Base-by-base conservation (phyloP, 2,888 invertebrate genomes). In the Trachelus tabidus region DNA sequence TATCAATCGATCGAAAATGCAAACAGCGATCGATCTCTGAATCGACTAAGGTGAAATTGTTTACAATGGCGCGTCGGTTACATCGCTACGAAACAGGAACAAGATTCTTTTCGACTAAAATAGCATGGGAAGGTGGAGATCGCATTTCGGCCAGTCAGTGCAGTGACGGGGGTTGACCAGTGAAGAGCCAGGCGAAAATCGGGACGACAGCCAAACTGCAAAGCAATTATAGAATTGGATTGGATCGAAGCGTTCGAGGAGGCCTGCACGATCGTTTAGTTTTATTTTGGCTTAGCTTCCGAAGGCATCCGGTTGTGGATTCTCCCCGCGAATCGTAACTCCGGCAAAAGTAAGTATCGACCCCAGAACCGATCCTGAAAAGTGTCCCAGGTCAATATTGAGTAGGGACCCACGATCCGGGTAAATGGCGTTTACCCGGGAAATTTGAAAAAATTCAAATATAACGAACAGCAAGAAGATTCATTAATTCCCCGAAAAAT, bases 211-310 rank as follows among this genome's bases (percentile, higher is more conserved):
- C 91, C 91, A 91, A 90, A 87, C 83, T 86, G 81, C 85, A 81
- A 87, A 86, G 88, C 90, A 91, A 91, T 91, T 91, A 91, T 91
- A 91, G 91, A 90, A 86, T 90, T 86, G 88, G 88, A 88, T 89
- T 83, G 78, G 84, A 82, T 83, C 86, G 87, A 86, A 85, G 87
- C 86, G 87, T 87, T 87, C 87, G 87, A 84, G 85, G 86, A 86
- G 89, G 84, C 81, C 85, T 83, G 85, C 86, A 83, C 82, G 84
- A 84, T 83, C 81, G 85, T 88, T 88, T 91, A 87, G 89, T 91
- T 91, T 91, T 91, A 91, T 91, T 91, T 91, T 90, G 88, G 87
- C 90, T 88, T 86, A 86, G 88, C 89, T 88, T 89, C 85, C 86
- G 89, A 89, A 88, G 89, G 89, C 89, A 91, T 91, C 90, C 89